Conservation (phyloP, 1,140 invertebrate genomes). For the Drosophila bocki region DNA sequence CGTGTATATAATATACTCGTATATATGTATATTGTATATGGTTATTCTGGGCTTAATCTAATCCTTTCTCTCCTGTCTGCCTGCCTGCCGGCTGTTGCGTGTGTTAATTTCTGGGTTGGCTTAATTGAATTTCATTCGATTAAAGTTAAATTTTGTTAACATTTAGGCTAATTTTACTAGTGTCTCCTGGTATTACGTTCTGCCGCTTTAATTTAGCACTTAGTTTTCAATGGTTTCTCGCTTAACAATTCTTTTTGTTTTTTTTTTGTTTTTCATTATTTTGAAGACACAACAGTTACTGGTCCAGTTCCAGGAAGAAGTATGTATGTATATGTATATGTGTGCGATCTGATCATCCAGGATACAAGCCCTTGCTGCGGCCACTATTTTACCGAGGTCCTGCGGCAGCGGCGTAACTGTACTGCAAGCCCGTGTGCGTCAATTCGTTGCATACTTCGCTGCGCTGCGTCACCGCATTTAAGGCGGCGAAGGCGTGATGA, state of each 20-base stretch:
- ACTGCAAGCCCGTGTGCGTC: conserved; percentile 50
- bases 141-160: conserved; percentile 48
- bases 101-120: conserved; percentile 32
- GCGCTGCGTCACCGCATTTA: conserved; percentile 52
- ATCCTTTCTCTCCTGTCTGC: conserved; percentile 6
- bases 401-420: conserved; percentile 52
- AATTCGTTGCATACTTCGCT: conserved; percentile 66
- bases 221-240: conserved; percentile 73
- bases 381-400: conserved; percentile 63
- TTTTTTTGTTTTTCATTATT: conserved; percentile 37
- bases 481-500: conserved; percentile 68
- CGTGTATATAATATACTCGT: conserved; percentile 25
- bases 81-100: conserved; percentile 14
- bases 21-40: conserved; percentile 40
- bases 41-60: conserved; percentile 42
- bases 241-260: conserved; percentile 38
- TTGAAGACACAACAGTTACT: conserved; percentile 85
- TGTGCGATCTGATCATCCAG: conserved; percentile 25
- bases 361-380: conserved; percentile 4
- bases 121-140: conserved; percentile 71
- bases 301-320: conserved; percentile 85
- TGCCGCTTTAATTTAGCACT: conserved; percentile 73
- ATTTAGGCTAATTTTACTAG: conserved; percentile 74
- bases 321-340: conserved; percentile 59
- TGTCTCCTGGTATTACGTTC: conserved; percentile 44